A percentile compares a stretch with the other conserved stretches of the same genome.
Evolutionary conservation across 2,888 invertebrate genomes (phyloP).

Genomic region (Euclidia mi): DNA sequence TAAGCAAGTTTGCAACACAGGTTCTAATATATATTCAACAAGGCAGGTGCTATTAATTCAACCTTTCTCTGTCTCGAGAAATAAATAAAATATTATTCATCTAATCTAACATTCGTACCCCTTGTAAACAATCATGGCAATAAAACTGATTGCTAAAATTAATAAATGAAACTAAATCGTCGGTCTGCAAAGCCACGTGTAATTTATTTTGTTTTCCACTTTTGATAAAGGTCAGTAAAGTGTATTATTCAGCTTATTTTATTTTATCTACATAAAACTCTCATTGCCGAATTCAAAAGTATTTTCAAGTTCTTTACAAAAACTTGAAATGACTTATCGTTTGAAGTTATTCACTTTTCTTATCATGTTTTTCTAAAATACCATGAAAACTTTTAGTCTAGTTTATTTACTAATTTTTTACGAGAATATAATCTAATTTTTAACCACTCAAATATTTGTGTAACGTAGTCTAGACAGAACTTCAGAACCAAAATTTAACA

Average conservation of each 20-base stretch:
- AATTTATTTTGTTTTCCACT: background rate
- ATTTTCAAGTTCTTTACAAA: background rate
- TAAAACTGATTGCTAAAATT: no score
- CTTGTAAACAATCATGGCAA: no score
- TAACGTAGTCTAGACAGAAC: background rate
- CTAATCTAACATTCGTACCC: no score
- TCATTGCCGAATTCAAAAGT: background rate
- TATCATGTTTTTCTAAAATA: background rate
- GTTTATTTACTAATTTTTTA: background rate
- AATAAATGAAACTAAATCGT: no score
- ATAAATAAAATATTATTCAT: no score
- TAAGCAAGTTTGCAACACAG: no score
- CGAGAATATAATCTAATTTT: background rate
- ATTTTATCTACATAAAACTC: background rate
- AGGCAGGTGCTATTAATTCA: no score
- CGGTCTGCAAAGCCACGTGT: background rate
- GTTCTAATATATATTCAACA: no score
- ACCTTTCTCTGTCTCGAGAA: no score
- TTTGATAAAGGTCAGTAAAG: background rate
- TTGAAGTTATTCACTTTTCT: conserved; percentile 2
- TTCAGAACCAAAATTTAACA: conserved; percentile 15
- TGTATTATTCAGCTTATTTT: background rate
- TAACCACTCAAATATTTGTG: background rate
- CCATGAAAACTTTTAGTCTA: background rate
- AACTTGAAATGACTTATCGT: background rate